Conservation (phyloP, 2,113 vertebrate species). For the Boleophthalmus pectinirostris region DNA sequence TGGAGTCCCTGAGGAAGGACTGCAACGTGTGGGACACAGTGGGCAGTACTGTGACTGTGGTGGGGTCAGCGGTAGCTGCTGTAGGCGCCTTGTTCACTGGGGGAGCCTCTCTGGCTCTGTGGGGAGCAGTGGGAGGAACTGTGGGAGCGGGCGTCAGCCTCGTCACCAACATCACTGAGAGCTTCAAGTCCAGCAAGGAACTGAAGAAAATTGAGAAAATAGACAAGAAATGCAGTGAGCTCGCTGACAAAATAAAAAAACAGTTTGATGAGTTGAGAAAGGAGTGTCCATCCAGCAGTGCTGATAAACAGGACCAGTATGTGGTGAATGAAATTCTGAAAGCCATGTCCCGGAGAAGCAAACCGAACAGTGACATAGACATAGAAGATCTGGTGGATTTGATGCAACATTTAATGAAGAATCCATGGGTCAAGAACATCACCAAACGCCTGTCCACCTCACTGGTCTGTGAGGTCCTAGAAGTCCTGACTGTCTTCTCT, state of each 20-base stretch:
- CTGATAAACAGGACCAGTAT: background rate
- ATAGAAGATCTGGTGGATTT: background rate
- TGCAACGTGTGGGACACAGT: background rate
- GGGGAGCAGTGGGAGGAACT: background rate
- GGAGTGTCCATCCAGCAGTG: background rate
- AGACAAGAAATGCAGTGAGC: background rate
- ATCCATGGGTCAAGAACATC: background rate
- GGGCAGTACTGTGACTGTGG: background rate
- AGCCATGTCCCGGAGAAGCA: background rate
- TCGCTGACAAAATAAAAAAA: background rate
- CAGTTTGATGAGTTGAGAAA: background rate
- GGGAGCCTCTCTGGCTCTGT: background rate
- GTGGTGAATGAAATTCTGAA: constrained; percentile 4
- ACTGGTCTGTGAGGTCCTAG: background rate
- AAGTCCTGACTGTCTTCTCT: background rate
- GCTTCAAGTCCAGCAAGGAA: background rate
- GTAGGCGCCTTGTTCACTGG: background rate
- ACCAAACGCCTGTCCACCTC: background rate
- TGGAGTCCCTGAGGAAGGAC: background rate
- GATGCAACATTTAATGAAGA: background rate
- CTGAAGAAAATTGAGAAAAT: background rate
- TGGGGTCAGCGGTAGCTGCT: background rate
- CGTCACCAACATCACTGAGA: background rate
- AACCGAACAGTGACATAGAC: background rate
- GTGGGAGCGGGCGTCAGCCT: background rate